These are phyloP conservation scores for Pangasianodon gigas DNA, from an alignment of 2,113 vertebrate species.

Conservation along the genomic window DNA sequence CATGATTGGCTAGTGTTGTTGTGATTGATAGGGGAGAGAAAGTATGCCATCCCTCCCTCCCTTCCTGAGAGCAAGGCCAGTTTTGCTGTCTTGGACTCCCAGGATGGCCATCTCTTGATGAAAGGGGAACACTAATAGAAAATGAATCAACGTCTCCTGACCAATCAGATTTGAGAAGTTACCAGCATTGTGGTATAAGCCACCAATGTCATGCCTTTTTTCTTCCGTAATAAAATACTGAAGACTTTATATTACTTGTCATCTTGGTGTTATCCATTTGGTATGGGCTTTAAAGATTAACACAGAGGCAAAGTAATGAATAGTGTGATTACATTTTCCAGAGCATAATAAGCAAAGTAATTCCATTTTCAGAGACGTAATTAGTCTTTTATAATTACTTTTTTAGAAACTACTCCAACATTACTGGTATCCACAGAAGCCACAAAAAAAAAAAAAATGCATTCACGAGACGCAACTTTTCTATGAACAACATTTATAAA, in stretches of 20 bases:
- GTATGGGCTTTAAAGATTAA: background rate
- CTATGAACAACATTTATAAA: background rate
- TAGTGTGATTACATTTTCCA: background rate
- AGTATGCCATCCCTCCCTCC: background rate
- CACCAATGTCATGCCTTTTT: background rate
- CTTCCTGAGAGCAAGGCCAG: background rate
- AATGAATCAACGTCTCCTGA: background rate
- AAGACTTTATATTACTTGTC: background rate
- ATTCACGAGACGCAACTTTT: background rate
- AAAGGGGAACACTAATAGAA: background rate
- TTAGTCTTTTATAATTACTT: slow-evolving; percentile 5
- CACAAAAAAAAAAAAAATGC: background rate
- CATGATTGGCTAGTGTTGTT: background rate
- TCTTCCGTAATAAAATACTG: background rate
- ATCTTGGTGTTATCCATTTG: background rate
- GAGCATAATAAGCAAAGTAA: background rate
- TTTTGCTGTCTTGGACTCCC: background rate
- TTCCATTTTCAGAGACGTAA: background rate
- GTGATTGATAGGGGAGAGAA: background rate
- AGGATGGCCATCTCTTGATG: background rate
- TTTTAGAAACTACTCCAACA: background rate
- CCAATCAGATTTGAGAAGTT: background rate
- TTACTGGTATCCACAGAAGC: background rate
- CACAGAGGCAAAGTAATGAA: background rate
- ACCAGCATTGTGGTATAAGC: background rate